phyloP scores from a whole-genome alignment of 2,797 vertebrate genomes.

The Megalops cyprinoides region DNA sequence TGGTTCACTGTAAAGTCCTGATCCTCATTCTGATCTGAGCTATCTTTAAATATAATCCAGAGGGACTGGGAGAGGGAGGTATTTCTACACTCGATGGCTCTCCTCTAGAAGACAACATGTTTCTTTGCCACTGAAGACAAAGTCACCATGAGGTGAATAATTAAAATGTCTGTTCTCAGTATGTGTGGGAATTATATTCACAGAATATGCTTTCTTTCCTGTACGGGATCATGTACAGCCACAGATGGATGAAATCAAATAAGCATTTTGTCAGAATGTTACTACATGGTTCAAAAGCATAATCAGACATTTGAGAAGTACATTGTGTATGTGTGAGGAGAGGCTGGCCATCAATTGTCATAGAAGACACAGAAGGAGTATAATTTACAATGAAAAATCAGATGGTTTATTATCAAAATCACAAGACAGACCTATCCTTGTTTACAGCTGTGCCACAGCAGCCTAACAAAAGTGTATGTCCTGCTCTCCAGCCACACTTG shows the following conservation, averaged over 20 bases:
- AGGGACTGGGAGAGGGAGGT: constrained; percentile 71
- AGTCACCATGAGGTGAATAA: constrained; percentile 53
- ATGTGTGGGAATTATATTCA: constrained; percentile 43
- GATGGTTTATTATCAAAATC: no score
- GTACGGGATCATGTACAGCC: background rate
- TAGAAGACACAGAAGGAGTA: no score
- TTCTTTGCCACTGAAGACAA: constrained; percentile 64
- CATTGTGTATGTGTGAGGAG: no score
- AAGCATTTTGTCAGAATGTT: background rate
- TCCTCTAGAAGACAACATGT: constrained; percentile 69
- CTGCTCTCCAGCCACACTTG: no score
- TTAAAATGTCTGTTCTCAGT: constrained; percentile 51
- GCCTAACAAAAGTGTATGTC: no score
- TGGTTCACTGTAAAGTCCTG: constrained; percentile 65
- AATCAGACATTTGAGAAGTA: no score
- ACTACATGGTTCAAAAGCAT: background rate
- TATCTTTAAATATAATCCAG: constrained; percentile 81
- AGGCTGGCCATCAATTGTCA: no score
- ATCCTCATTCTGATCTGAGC: constrained; percentile 68
- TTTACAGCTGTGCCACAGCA: no score
- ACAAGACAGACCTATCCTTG: no score
- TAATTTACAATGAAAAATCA: no score
- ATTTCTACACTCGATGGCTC: constrained; percentile 64
- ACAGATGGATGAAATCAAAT: background rate
- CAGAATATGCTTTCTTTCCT: constrained; percentile 54